Evolutionary conservation across 2,113 vertebrate genomes (phyloP).

Genomic region (Saguinus midas): DNA sequence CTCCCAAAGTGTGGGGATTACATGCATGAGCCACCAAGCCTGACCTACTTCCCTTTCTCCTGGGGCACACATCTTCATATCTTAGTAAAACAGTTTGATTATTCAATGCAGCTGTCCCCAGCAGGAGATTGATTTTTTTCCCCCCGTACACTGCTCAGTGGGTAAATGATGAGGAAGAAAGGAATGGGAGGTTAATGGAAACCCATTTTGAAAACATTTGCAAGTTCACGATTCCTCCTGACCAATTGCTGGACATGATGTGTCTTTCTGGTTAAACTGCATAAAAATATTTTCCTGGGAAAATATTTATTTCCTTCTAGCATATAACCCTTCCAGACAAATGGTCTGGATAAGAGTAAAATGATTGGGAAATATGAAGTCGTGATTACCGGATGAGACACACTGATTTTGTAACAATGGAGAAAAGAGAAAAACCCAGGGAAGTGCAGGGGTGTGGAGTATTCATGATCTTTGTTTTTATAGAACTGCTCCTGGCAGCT

Average conservation of each 20-base stretch:
- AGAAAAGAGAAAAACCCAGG: not conserved
- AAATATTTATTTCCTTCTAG: conserved; percentile 34
- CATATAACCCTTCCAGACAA: not conserved
- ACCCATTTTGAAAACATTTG: not conserved
- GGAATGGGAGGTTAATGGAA: conserved; percentile 2
- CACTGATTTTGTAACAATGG: conserved; percentile 40
- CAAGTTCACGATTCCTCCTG: not conserved
- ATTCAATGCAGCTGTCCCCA: not conserved
- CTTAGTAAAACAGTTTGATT: not conserved
- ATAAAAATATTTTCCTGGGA: conserved; percentile 5
- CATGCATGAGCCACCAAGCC: not conserved
- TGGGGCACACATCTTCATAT: not conserved
- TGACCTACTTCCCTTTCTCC: not conserved
- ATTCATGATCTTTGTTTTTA: conserved; percentile 6
- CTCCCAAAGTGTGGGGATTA: too few species aligned
- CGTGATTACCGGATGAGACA: conserved; percentile 23
- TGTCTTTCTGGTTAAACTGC: conserved; percentile 49
- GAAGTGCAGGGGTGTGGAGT: not conserved
- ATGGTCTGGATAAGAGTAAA: not conserved
- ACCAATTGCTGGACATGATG: conserved; percentile 27
- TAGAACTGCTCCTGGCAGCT: not conserved
- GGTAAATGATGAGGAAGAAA: conserved; percentile 6
- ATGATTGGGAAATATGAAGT: conserved; percentile 42
- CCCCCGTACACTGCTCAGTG: not conserved
- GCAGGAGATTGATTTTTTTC: not conserved